Conservation (phyloP, 2,113 vertebrate species). For the Heloderma charlesbogerti region DNA sequence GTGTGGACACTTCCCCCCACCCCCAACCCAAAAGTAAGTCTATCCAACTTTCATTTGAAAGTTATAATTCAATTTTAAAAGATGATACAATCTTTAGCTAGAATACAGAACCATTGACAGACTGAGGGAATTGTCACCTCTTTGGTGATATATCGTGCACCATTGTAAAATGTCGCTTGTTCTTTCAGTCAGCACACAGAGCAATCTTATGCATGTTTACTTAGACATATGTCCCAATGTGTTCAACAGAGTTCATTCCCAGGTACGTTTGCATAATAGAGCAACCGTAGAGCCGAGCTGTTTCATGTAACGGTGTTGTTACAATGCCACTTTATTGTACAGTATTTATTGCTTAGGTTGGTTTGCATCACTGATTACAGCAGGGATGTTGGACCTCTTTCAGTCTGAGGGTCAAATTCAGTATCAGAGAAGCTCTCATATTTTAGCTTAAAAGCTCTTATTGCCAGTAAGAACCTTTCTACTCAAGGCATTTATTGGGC, state of each 20-base stretch:
- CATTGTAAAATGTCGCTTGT: neutral
- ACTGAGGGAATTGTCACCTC: conserved; percentile 32
- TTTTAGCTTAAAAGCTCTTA: too few species aligned
- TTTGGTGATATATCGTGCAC: conserved; percentile 1
- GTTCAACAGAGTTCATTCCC: too few species aligned
- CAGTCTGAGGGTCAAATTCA: too few species aligned
- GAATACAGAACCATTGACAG: conserved; percentile 43
- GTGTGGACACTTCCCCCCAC: conserved; percentile 73
- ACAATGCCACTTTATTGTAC: neutral
- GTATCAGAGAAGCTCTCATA: too few species aligned
- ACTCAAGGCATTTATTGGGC: too few species aligned
- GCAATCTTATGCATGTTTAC: neutral
- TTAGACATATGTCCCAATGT: too few species aligned
- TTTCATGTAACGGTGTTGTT: neutral
- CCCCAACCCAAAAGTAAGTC: conserved; percentile 57
- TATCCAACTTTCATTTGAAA: conserved; percentile 66
- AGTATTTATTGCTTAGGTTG: neutral
- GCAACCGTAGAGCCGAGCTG: too few species aligned
- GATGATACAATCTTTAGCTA: conserved; percentile 46
- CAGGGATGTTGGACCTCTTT: too few species aligned
- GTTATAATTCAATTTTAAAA: conserved; percentile 51
- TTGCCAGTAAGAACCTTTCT: too few species aligned
- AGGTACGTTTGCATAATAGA: too few species aligned
- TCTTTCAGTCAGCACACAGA: neutral
- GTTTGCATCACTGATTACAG: neutral